Evolutionary conservation across 2,797 vertebrate species (phyloP), one percentile per base, ranked within the genome.

Genomic region (Etheostoma nigrum): DNA sequence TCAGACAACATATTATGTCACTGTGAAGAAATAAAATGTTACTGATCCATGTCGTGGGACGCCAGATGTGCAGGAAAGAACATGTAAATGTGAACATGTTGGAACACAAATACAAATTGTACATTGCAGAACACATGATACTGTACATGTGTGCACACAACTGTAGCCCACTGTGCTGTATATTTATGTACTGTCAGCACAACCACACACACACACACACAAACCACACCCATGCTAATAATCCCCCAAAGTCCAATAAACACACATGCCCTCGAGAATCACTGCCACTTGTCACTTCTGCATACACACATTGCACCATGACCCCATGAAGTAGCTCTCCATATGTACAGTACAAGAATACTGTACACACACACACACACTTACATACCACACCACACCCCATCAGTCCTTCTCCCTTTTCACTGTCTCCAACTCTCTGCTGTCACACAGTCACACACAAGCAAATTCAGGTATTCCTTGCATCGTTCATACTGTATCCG

Each of bases 21-120:
- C 74, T 86, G 36, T 62, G 71, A 82, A 51, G 15, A 85, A 79
- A 76, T 65, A 49, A 42, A 70, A 74, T 71, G 79, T 62, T 65
- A 84, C 72, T 74, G 76, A 84, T 72, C 71, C 58, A 63, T 73
- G 72, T 82, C 30, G 57, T 76, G 72, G 72, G 72, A 86, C 10
- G 57, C 87, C 92, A 90, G 86, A 89, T 90, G 89, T 91, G 82
- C 83, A 73, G 72, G 49, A 44, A 72, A 45, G 74, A 79, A 78
- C 76, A 88, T 89, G 83, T 69, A 78, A 85, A 89, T 88, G 76
- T 54, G 67, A 62, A 64, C 48, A 76, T 48, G 67, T 44, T 3
- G 45, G 62, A 61, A 40, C 23, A 74, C 79, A 79, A 70, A 72
- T 49, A 44, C 63, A 81, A 71, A 70, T 60, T 68, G 69, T 81